Evolutionary conservation across 2,888 invertebrate species (phyloP), one percentile per base, ranked within the genome.

Genomic region (Oligia latruncula): DNA sequence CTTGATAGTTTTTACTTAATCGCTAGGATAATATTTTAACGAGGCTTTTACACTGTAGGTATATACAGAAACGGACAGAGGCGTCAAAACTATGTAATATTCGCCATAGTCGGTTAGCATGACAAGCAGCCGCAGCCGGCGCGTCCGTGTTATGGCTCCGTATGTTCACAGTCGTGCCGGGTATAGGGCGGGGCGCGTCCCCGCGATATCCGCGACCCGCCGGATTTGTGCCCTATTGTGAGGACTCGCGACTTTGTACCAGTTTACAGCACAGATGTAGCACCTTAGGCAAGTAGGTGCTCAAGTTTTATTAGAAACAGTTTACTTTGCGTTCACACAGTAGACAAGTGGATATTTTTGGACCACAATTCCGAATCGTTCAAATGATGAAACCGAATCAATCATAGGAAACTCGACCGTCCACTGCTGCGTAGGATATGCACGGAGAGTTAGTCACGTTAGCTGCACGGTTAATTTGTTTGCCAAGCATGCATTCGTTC

Each of bases 151-250:
- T 52, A 52, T 15, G 23, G 11, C 0, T 9, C 68, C 80, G 81
- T 88, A 23, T 88, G 67, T 86, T 68, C 52, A 52, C 55, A 60
- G 8, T 65, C 60, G 70, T 55, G 79, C 29, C 55, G 49, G 9
- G 55, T 35, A 43, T 3, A 60, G 67, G 55, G 67, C 71, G 58
- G 74, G 84, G 75, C 67, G 67, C 73, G 80, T 55, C 75, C 40
- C 52, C 83, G 77, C 67, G 68, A 62, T 77, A 67, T 73, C 77
- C 66, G 52, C 46, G 43, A 46, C 65, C 40, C 72, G 71, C 71
- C 40, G 74, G 78, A 74, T 78, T 78, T 81, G 85, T 77, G 81
- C 76, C 68, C 67, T 74, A 78, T 75, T 84, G 87, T 77, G 71
- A 46, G 5, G 20, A 20, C 71, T 67, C 68, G 78, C 75, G 76